Base-by-base conservation (phyloP, 2,797 vertebrate genomes). In the Gymnocypris eckloni region DNA sequence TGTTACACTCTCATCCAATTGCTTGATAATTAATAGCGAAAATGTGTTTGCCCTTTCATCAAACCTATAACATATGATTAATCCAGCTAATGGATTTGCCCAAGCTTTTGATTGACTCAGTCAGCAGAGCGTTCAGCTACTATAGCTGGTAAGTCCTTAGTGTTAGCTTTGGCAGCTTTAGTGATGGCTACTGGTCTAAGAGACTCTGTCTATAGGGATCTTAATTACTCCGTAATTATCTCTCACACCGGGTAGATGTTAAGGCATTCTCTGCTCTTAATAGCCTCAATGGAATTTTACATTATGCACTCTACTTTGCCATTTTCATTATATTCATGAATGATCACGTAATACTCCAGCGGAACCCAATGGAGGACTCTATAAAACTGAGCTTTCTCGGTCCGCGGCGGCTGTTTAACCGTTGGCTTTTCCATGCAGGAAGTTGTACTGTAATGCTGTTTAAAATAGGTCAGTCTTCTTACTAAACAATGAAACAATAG, bases 401-500 rank as follows among this genome's bases (percentile, higher is more conserved):
- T 79, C 25, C 79, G 52, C 56, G 10, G 56, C 69, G 80, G 50
- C 80, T 70, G 85, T 87, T 88, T 91, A 72, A 91, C 88, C 89
- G 85, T 87, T 20, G 76, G 89, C 84, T 90, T 91, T 90, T 91
- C 88, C 89, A 88, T 82, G 79, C 89, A 92, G 93, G 94, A 95
- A 93, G 89, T 90, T 61, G 59, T 90, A 87, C 86, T 81, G 88
- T 90, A 91, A 92, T 92, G 91, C 92, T 91, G 59, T 88, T 85
- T 87, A 88, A 91, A 91, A 90, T 90, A 90, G 90, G 79, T 86
- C 91, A 75, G 87, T 88, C 87, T 84, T 92, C 86, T 88, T 77
- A 87, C 59, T 79, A 89, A 91, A 95, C 93, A 95, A 94, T 93
- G 82, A 93, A 94, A 95, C 93, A 94, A 94, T 95, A 88, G 91